Conservation (phyloP, 2,888 invertebrate species). For the Actias luna region DNA sequence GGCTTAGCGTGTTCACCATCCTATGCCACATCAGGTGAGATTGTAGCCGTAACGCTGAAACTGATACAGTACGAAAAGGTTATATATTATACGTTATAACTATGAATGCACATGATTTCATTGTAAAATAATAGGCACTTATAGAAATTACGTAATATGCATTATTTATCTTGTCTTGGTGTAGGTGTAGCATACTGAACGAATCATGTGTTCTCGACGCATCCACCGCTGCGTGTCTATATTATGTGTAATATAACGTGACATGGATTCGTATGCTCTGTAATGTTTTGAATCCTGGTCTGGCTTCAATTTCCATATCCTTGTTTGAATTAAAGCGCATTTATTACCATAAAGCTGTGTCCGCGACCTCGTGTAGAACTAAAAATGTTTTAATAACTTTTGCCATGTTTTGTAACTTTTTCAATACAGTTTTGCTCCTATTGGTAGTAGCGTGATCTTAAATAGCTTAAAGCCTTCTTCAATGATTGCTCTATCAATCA, state of each 20-base stretch:
- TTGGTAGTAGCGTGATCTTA: too few relatives aligned
- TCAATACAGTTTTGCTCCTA: too few relatives aligned
- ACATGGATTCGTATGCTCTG: slow-evolving; percentile 22
- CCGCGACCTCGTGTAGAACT: too few relatives aligned
- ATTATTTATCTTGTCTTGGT: slow-evolving; percentile 22
- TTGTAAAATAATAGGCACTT: slow-evolving; percentile 13
- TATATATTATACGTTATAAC: neutral
- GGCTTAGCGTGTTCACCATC: too few relatives aligned
- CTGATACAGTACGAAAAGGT: too few relatives aligned
- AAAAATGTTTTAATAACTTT: too few relatives aligned
- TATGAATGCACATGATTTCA: slow-evolving; percentile 16
- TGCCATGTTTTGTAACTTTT: too few relatives aligned
- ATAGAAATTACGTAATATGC: slow-evolving; percentile 14
- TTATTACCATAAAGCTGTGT: too few relatives aligned
- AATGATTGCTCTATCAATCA: too few relatives aligned
- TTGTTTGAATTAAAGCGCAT: neutral
- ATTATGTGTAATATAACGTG: slow-evolving; percentile 29
- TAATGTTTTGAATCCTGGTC: slow-evolving; percentile 4
- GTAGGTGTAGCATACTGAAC: slow-evolving; percentile 30
- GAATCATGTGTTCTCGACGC: slow-evolving; percentile 27
- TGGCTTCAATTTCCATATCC: neutral
- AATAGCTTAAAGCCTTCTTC: too few relatives aligned
- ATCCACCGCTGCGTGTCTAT: slow-evolving; percentile 29
- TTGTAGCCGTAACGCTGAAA: too few relatives aligned
- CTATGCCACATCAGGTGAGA: too few relatives aligned